These are phyloP conservation scores for Mesorhabditis sp. DNA, from an alignment of 2,888 invertebrate genomes.

Conservation along the genomic window DNA sequence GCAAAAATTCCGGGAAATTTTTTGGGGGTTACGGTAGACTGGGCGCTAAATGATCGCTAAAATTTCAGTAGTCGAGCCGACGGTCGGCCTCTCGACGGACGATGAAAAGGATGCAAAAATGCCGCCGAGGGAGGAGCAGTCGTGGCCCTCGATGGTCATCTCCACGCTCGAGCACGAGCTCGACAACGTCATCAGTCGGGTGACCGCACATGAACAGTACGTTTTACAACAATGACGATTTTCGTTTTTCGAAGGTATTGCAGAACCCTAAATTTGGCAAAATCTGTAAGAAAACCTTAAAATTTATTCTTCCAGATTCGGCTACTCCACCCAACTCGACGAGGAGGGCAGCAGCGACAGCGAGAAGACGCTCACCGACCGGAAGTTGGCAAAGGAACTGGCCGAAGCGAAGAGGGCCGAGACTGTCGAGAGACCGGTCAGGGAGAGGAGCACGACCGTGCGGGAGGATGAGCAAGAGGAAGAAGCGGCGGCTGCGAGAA, in stretches of 20 bases:
- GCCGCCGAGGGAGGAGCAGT: conserved; percentile 13
- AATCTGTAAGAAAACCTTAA: neutral
- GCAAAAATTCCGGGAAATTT: too few relatives aligned
- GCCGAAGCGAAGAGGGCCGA: conserved; percentile 10
- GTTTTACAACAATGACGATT: conserved; percentile 13
- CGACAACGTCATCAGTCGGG: conserved; percentile 52
- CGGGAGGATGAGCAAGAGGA: neutral
- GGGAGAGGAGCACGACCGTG: neutral
- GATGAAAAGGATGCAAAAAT: too few relatives aligned
- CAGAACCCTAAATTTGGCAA: conserved; percentile 8
- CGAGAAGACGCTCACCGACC: conserved; percentile 23
- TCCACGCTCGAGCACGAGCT: conserved; percentile 50
- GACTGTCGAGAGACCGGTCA: conserved; percentile 10
- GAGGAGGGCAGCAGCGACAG: conserved; percentile 32
- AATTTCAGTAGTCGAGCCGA: too few relatives aligned
- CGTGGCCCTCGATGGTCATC: conserved; percentile 52
- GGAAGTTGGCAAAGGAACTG: conserved; percentile 7
- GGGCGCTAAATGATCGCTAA: too few relatives aligned
- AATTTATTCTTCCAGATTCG: conserved; percentile 32
- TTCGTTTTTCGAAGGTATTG: conserved; percentile 5
- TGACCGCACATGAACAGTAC: conserved; percentile 49
- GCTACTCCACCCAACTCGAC: conserved; percentile 46
- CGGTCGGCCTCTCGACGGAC: too few relatives aligned
- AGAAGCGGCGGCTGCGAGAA: too few relatives aligned
- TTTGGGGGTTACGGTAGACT: too few relatives aligned